A percentile compares a stretch with the other conserved stretches of the same genome.
phyloP scores from a whole-genome alignment of 1,140 invertebrate genomes.

The Drosophila sucinea region DNA sequence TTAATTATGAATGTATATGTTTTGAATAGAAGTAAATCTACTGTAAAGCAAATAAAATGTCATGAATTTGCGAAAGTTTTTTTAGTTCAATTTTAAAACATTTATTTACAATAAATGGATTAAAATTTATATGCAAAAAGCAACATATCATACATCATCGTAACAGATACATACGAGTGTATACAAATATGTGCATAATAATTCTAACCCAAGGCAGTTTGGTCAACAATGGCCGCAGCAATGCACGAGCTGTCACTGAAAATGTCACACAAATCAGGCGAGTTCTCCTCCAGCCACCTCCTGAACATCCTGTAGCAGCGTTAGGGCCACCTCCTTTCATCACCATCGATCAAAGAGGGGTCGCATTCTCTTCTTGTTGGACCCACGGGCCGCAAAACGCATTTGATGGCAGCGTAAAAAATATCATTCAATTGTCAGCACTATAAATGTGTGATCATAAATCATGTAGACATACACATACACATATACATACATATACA shows the following conservation, averaged over 20 bases:
- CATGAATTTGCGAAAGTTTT: not conserved
- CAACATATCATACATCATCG: constrained; percentile 44
- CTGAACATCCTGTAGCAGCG: not conserved
- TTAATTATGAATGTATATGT: not conserved
- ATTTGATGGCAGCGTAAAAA: constrained; percentile 57
- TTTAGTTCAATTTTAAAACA: constrained; percentile 6
- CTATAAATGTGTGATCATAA: constrained; percentile 81
- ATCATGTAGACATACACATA: constrained; percentile 63
- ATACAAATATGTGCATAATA: constrained; percentile 26
- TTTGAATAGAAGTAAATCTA: not conserved
- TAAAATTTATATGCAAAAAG: constrained; percentile 10
- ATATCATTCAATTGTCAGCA: constrained; percentile 82
- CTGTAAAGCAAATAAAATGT: not conserved
- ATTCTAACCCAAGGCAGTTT: constrained; percentile 47
- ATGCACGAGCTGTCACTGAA: constrained; percentile 65
- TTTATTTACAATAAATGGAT: constrained; percentile 12
- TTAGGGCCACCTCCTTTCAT: not conserved
- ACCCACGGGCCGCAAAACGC: constrained; percentile 29
- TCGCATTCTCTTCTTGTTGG: constrained; percentile 31
- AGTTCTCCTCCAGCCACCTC: not conserved
- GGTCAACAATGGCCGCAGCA: constrained; percentile 52
- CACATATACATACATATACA: not conserved
- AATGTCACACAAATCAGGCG: constrained; percentile 65
- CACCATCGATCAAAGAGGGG: constrained; percentile 59
- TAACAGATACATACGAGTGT: constrained; percentile 24